phyloP scores from a whole-genome alignment of 2,113 vertebrate species.

The Coregonus clupeaformis region DNA sequence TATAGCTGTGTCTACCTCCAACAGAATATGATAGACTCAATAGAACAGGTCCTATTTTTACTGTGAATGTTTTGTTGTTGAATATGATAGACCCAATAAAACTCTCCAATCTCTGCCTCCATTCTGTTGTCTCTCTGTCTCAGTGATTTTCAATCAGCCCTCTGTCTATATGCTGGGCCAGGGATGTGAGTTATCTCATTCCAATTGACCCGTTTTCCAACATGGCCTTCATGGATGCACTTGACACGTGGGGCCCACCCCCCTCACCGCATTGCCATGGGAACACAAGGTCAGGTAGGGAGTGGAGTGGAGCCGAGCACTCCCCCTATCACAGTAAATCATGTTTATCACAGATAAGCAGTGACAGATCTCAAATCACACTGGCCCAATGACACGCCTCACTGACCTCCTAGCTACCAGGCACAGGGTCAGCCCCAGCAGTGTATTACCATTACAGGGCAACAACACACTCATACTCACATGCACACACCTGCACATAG shows the following conservation, averaged over 20 bases:
- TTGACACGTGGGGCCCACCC: constrained; percentile 15
- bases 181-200: constrained; percentile 4
- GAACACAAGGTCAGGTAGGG: neutral
- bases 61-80: neutral
- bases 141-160: neutral
- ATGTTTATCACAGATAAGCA: neutral
- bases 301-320: neutral
- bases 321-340: neutral
- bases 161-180: neutral
- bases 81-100: neutral
- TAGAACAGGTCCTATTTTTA: too few relatives aligned
- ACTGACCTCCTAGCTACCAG: neutral
- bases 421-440: neutral
- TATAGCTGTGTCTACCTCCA: neutral
- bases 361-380: neutral
- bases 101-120: neutral
- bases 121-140: neutral
- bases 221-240: neutral
- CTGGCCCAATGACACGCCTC: neutral
- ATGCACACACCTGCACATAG: neutral
- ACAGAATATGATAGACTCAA: neutral
- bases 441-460: neutral
- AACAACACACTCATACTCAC: neutral
- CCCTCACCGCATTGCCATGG: neutral
- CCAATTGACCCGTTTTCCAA: constrained; percentile 19